Base-by-base conservation (phyloP, 2,113 vertebrate genomes). In the Larimichthys crocea region DNA sequence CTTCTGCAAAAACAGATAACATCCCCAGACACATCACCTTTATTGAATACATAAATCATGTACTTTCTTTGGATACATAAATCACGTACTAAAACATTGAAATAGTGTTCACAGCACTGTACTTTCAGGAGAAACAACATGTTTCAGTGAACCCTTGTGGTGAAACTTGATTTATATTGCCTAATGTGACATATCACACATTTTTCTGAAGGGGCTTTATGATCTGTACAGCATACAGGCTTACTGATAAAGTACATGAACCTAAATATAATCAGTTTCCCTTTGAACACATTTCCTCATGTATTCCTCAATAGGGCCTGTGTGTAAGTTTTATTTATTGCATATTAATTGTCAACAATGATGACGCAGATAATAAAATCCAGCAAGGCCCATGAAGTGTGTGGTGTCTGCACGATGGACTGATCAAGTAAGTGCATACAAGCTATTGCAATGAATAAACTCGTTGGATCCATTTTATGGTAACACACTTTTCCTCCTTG, bases 401-500 rank as follows among this genome's bases (percentile, higher is more conserved):
- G 52, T 76, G 29, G 20, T 76, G 31, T 35, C 31, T 35, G 31
- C 24, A 66, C 16, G 19, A 46, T 56, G 52, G 64, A 35, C 10
- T 56, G 42, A 55, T 52, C 29, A 59, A 44, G 12, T 2, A n/a
- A 55, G 50, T 40, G 29, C 31, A 44, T 59, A 59, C 52, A 10
- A 70, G 14, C n/a, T 65, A 53, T 76, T 55, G 35, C n/a, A 72
- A 65, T n/a, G 12, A 11, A 14, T n/a, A 35, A 49, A 8, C 55
- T 65, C n/a, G 40, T 78, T 60, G 44, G 15, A 74, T 74, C 50
- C 19, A 83, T 87, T 76, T 88, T 79, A 83, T 71, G 82, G 65
- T 76, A 79, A 76, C 75, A 59, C 65, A 76, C 79, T 87, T 73
- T 49, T 87, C 55, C 24, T n/a, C 12, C n/a, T 20, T 17, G 2